Evolutionary conservation across 1,140 invertebrate genomes (phyloP).

Genomic region (Leucophenga varia): DNA sequence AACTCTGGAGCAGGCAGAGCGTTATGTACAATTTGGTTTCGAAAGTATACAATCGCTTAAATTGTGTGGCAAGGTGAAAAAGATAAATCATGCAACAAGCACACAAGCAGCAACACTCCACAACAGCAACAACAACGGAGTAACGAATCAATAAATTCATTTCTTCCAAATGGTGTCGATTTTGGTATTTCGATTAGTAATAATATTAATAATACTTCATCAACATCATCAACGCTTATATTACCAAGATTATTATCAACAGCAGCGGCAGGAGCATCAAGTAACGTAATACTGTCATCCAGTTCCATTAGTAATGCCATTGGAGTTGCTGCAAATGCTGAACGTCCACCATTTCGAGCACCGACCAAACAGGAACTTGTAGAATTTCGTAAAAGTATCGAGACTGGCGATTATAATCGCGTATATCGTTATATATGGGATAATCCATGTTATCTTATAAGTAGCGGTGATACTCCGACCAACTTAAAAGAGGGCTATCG

Average conservation of each 20-base stretch:
- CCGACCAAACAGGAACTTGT: slow-evolving; percentile 79
- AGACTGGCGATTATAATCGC: slow-evolving; percentile 67
- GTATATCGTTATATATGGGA: slow-evolving; percentile 71
- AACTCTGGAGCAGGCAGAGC: slow-evolving; percentile 68
- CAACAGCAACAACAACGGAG: no score
- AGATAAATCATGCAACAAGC: no score
- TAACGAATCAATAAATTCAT: no score
- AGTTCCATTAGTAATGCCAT: no score
- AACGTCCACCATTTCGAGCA: slow-evolving; percentile 55
- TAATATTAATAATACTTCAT: no score
- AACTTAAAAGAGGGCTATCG: slow-evolving; percentile 81
- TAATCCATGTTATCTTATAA: slow-evolving; percentile 84
- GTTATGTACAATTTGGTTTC: slow-evolving; percentile 65
- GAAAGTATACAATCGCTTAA: slow-evolving; percentile 51
- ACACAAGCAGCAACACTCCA: no score
- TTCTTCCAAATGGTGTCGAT: no score
- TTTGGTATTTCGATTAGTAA: no score
- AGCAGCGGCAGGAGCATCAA: slow-evolving; percentile 1
- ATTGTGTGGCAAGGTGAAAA: slow-evolving; percentile 25
- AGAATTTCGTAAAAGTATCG: slow-evolving; percentile 75
- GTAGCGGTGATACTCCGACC: slow-evolving; percentile 84
- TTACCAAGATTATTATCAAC: slow-evolving; percentile 4
- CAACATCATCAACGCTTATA: not conserved
- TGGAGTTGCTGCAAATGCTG: slow-evolving; percentile 18
- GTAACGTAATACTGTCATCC: slow-evolving; percentile 5